Conservation (phyloP, 2,113 vertebrate species). For the Corapipo altera region DNA sequence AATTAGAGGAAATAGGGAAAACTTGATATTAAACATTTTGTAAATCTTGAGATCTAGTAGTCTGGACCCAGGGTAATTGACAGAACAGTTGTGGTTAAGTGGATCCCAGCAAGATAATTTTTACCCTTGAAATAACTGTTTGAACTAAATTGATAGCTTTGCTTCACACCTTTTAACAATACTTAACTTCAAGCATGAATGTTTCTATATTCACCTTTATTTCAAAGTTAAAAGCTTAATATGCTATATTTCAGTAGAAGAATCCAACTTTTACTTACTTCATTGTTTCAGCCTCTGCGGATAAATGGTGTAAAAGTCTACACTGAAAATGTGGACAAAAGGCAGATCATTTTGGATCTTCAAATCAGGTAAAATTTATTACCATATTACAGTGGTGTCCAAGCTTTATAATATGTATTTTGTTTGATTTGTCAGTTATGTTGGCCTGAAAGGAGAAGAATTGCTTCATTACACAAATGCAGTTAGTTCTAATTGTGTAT, state of each 20-base stretch:
- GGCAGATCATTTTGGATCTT: constrained; percentile 97
- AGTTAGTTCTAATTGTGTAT: neutral
- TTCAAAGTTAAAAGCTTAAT: neutral
- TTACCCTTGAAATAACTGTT: neutral
- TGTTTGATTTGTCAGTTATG: neutral
- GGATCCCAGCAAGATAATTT: neutral
- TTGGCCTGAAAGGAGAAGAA: neutral
- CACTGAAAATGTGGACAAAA: constrained; percentile 96
- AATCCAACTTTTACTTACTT: neutral
- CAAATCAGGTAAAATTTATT: constrained; percentile 88
- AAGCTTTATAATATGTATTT: neutral
- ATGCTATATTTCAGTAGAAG: neutral
- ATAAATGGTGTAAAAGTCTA: constrained; percentile 97
- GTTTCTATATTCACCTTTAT: neutral
- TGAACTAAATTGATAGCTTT: neutral
- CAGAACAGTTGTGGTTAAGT: neutral
- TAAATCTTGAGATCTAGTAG: neutral
- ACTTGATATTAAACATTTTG: neutral
- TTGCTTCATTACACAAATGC: neutral
- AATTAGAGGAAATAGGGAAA: neutral
- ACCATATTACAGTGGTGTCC: rapidly evolving
- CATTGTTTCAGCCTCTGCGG: constrained; percentile 84
- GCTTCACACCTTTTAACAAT: neutral
- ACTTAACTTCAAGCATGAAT: neutral
- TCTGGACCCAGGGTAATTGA: neutral